Base-by-base conservation (phyloP, 2,113 vertebrate species). In the Mesitornis unicolor region DNA sequence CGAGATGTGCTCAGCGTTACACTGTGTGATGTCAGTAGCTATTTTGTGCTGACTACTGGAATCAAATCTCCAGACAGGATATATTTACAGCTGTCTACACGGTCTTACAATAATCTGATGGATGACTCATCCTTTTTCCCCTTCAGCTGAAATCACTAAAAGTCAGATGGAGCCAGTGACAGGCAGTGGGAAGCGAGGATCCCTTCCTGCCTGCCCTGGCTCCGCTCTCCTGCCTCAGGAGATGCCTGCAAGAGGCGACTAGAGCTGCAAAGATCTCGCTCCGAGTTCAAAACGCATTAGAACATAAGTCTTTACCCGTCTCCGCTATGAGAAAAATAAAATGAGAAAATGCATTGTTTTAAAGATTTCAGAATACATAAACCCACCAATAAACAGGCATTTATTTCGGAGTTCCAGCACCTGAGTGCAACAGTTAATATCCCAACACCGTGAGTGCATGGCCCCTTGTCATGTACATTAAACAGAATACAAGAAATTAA, bases 21-120 rank as follows among this genome's bases (percentile, higher is more conserved):
- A 48, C 83, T 56, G 67, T 19, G 71, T 96, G 91, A 96, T 95
- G 93, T 96, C 95, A 97, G 6, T 21, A 36, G 83, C 80, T 97
- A 97, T 97, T 97, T 90, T 96, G 94, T 93, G 95, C 93, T 79
- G 94, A 97, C 97, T 97, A 97, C 89, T 93, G 95, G 88, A 98
- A 97, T 95, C 63, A 67, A 87, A 94, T 96, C 93, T 96, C 94
- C 94, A 97, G 97, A 96, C 97, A 97, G 96, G 96, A 97, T 97
- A 93, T 95, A 94, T 96, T 97, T 95, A 94, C 96, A 96, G 79
- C 93, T 92, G 83, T 94, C 95, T 95, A 90, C 71, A 60, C 75
- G 42, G 81, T 64, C 77, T 95, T 92, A 96, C 84, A 95, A 95
- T 96, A 95, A 95, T 69, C 76, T 92, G 87, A 94, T 20, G 76